Evolutionary conservation across 2,113 vertebrate genomes (phyloP).

Genomic region (Lucifuga dentata): DNA sequence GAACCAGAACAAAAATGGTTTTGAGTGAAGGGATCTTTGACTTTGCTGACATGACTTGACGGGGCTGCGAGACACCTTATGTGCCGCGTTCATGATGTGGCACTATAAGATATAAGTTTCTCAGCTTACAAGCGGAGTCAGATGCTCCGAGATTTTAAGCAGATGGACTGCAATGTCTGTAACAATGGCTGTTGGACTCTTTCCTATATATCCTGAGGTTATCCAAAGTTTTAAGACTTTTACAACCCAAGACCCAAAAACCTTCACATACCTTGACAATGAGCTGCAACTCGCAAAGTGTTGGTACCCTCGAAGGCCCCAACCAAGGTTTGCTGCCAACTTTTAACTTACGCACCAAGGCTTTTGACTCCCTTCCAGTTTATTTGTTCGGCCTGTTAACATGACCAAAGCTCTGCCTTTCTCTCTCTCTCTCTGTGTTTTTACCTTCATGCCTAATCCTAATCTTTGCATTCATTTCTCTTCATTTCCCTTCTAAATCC

Average conservation of each 20-base stretch:
- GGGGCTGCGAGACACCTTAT: no score
- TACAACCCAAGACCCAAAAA: slow-evolving; percentile 24
- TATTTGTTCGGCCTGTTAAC: not conserved
- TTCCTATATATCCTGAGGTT: slow-evolving; percentile 5
- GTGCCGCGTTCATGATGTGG: no score
- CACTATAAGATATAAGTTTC: no score
- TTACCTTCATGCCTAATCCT: not conserved
- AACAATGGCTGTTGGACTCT: no score
- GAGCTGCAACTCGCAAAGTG: not conserved
- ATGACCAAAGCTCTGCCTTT: not conserved
- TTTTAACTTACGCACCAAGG: not conserved
- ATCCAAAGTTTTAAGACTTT: slow-evolving; percentile 53
- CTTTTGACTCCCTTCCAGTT: not conserved
- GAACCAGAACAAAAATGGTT: no score
- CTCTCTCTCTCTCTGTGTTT: not conserved
- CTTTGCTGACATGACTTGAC: no score
- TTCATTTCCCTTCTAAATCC: slow-evolving; percentile 1
- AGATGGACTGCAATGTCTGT: no score
- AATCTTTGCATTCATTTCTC: slow-evolving; percentile 5
- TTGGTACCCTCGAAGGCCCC: not conserved
- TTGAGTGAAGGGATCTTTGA: no score
- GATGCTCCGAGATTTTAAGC: no score
- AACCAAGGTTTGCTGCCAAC: slow-evolving; percentile 4
- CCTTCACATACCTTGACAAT: not conserved
- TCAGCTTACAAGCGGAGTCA: no score